Evolutionary conservation across 2,888 invertebrate species (phyloP), one percentile per base, ranked within the genome.

Genomic region (Dynastes hyllus): DNA sequence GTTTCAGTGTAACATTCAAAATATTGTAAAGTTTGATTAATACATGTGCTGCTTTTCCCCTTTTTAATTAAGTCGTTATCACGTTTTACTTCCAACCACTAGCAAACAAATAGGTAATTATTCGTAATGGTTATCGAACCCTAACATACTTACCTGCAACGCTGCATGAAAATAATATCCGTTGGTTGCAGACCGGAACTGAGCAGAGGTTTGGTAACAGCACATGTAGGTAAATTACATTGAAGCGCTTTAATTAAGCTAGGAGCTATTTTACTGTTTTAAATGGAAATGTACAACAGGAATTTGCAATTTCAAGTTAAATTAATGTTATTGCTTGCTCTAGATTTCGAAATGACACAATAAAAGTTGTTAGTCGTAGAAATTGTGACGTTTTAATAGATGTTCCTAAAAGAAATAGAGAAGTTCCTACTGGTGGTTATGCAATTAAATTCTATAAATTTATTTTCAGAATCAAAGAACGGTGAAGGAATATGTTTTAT

Each of bases 141-240:
- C 69, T 50, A 69, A 69, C 69, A 32, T 29, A 32, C 69, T 69
- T 50, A 32, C 29, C 66, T 58, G 73, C 22, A 61, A 58, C 58
- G 40, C 40, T 73, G 73, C 58, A 61, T 61, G 58, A 73, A 61
- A 73, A 69, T 69, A 73, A 73, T 73, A 73, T 73, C 73, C 73
- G 73, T 73, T 73, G 40, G 73, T 61, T 73, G 73, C 37, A 22
- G 6, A 61, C 73, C 73, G 73, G 73, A 73, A 73, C 73, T 37
- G 58, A 53, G n/a, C 16, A 16, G 45, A 73, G 73, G 8, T 73
- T 73, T 58, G 58, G 58, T 61, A 16, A 22, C 22, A 45, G 58
- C 58, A 51, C 32, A 53, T 53, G 53, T 55, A 55, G 53, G 53
- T 71, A 53, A 73, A 51, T 73, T 73, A 2, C 37, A 45, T 40